These are phyloP conservation scores for Actinostola sp. DNA, from an alignment of 92 coral and sea anemone species.

Conservation along the genomic window DNA sequence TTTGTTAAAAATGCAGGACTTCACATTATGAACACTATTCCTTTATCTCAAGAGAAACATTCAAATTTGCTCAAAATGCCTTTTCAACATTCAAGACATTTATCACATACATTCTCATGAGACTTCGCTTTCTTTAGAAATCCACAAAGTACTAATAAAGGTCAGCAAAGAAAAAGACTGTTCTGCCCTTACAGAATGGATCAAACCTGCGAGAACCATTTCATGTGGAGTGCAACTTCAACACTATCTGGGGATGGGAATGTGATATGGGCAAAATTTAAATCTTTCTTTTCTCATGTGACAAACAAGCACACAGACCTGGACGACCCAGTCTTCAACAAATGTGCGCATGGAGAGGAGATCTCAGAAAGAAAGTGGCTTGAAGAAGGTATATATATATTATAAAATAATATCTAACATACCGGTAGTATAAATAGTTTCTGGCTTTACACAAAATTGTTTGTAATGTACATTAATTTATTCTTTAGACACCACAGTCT, in stretches of 20 bases:
- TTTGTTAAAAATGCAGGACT: no score
- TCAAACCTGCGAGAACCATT: constrained; percentile 29
- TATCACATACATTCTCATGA: no score
- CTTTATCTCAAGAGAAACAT: no score
- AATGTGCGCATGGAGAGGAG: not conserved
- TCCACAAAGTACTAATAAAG: constrained; percentile 46
- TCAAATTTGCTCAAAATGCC: no score
- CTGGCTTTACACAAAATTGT: not conserved
- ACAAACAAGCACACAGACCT: constrained; percentile 7
- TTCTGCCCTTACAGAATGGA: constrained; percentile 37
- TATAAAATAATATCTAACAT: no score
- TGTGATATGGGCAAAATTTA: not conserved
- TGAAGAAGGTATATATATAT: not conserved
- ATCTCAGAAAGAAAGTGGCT: not conserved
- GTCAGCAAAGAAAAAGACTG: constrained; percentile 48
- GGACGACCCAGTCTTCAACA: not conserved
- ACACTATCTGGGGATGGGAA: not conserved
- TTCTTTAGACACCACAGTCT: no score
- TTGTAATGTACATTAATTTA: no score
- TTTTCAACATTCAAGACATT: no score
- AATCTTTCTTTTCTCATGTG: not conserved
- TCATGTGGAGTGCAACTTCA: constrained; percentile 29
- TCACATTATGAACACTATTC: not conserved
- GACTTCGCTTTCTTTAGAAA: constrained; percentile 46
- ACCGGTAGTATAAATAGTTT: not conserved